Base-by-base conservation (phyloP, 1,140 invertebrate genomes). In the Bombus sylvicola region DNA sequence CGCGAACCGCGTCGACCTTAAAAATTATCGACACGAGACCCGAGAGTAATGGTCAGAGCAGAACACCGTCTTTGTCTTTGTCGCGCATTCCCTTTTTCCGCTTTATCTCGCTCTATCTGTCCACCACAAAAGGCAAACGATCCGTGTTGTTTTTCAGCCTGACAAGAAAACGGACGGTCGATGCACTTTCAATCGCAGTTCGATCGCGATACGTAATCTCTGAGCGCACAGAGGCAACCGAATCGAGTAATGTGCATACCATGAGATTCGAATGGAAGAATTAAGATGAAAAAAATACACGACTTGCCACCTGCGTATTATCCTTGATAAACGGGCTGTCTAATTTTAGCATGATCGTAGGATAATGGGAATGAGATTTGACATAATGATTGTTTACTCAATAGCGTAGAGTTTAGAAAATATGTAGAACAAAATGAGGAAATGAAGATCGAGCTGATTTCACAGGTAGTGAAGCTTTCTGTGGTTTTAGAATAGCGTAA, bases 21-120 rank as follows among this genome's bases (percentile, higher is more conserved):
- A 88, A 89, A 88, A 89, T 88, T 73, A 59, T 77, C 69, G 75
- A 88, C 87, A 88, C 84, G 76, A 77, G n/a, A 66, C 78, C 18
- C 31, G 64, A 75, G 76, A 68, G 76, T 81, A 83, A 87, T 81
- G 81, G 66, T 66, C 76, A 57, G 57, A 83, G 34, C 79, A 64
- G 71, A 81, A 71, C 73, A 86, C 41, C 34, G 37, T 10, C 74
- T 47, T 47, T 43, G 53, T 86, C 59, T 64, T 66, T 71, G 62
- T 81, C 39, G 13, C 37, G 37, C 64, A 74, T 18, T 43, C 71
- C 43, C 47, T 41, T 85, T 66, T 72, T 28, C 12, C 68, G 12
- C 2, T 47, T 59, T 43, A 47, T 62, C 66, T 43, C 41, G 18
- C 25, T 89, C 80, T 53, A 66, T 74, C 64, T 59, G 77, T 83